Evolutionary conservation across 2,113 vertebrate species (phyloP), one percentile per base, ranked within the genome.

Genomic region (Sylvilagus bachmani): DNA sequence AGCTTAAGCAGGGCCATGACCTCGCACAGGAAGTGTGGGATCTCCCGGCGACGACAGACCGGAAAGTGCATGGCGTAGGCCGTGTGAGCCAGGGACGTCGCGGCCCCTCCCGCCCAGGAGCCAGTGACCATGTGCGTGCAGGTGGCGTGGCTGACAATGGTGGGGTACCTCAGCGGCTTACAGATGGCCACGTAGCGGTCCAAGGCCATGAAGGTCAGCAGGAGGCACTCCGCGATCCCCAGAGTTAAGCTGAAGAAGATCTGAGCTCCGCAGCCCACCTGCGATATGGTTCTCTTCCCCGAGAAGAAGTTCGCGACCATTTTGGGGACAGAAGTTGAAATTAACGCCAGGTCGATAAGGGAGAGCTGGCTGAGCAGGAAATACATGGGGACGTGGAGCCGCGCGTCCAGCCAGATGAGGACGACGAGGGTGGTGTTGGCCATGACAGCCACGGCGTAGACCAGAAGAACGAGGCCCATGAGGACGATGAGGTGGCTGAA

Each of bases 1-100:
- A 95, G 29, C 38, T 85, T 95, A 12, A 94, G 53, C 22, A 96
- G 77, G 22, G 89, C 85, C 81, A 85, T 78, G 27, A 95, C 79
- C 24, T 97, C 96, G 79, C 94, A 96, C 66, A 97, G 94, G 36
- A 95, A 94, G 70, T 95, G 92, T 5, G 92, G 29, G 58, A 97
- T 80, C 44, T 93, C 81, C 75, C 84, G 94, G 86, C 92, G 90
- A 2, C 62, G 71, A 85, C 90, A 94, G 24, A 71, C 87, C 24
- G 75, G 71, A n/a, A 96, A 92, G 29, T 94, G 55, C 33, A 90
- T 64, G 69, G 88, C 25, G 44, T 85, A 84, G 11, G 49, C 58
- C 1, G 11, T 94, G 49, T 91, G 71, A 17, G 9, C 25, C 0
- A 92, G 66, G 6, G 79, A 94, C 29, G 13, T 94, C 10, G 94